These are phyloP conservation scores for Acronicta leporina DNA, from an alignment of 2,888 invertebrate genomes.

Conservation along the genomic window DNA sequence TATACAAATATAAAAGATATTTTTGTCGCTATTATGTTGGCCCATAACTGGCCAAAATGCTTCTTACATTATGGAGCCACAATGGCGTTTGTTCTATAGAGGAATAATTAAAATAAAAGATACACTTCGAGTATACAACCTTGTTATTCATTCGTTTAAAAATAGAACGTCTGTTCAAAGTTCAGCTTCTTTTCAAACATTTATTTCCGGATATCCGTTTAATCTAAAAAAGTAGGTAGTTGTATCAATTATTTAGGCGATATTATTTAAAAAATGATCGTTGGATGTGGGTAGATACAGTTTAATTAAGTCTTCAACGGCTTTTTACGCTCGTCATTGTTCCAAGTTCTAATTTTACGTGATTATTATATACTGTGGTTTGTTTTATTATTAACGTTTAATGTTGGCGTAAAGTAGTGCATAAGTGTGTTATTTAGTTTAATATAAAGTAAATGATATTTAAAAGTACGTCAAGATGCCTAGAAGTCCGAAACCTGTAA, in stretches of 20 bases:
- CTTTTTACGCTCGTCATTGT: conserved; percentile 1
- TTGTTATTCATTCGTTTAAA: too few relatives aligned
- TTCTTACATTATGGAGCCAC: too few relatives aligned
- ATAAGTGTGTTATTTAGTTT: not conserved
- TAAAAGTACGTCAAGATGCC: conserved; percentile 36
- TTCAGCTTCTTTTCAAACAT: too few relatives aligned
- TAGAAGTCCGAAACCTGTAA: conserved; percentile 42
- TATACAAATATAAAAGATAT: too few relatives aligned
- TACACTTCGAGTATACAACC: too few relatives aligned
- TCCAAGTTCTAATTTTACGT: not conserved
- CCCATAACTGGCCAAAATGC: too few relatives aligned
- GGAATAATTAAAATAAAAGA: too few relatives aligned
- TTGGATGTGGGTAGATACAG: conserved; percentile 20
- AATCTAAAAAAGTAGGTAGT: conserved; percentile 11
- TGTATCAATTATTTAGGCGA: not conserved
- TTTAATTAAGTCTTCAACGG: conserved; percentile 6
- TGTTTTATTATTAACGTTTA: not conserved
- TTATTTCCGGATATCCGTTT: too few relatives aligned
- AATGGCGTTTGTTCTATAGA: too few relatives aligned
- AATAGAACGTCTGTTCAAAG: too few relatives aligned
- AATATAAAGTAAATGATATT: conserved; percentile 12
- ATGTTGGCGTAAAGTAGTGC: conserved; percentile 7
- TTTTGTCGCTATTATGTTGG: too few relatives aligned
- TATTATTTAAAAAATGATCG: not conserved
- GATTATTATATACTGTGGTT: conserved; percentile 1